Base-by-base conservation (phyloP, 2,888 invertebrate species). In the Capitulum mitella region DNA sequence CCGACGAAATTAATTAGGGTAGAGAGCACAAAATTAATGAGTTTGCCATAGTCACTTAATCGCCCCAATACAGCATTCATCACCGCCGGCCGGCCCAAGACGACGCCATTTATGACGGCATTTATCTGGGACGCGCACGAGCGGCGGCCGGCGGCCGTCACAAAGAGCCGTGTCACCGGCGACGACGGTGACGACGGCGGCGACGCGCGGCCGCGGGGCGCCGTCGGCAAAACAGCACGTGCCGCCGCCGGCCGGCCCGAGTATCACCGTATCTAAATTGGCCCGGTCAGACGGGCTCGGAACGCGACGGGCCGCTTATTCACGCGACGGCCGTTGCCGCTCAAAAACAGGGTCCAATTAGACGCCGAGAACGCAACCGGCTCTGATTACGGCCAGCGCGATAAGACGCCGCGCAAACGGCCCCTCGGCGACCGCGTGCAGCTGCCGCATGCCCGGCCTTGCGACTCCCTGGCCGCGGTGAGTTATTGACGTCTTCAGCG, bases 1-100 rank as follows among this genome's bases (percentile, higher is more conserved):
- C 16, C 34, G 64, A 64, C 64, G 34, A 34, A 64, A 64, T 64
- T 64, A 64, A 64, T 64, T 64, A 64, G 64, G 64, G 64, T 34
- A 19, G 32, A 34, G 34, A 5, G 64, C 64, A 29, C 64, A 64
- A 16, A 64, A 64, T 64, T 64, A 64, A 64, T 64, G 64, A 64
- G 64, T 64, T 64, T 64, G 64, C 29, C 10, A 34, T 64, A 34
- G 64, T 64, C 64, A 34, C 34, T 64, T 64, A 64, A 64, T 64
- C 64, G 34, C 29, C 19, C 32, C 34, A 29, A 19, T 34, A 29
- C 19, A 29, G 34, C 64, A 34, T 64, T 64, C 64, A 64, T 64
- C 64, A 64, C 64, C 29, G 34, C 29, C 6, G 58, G 10, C 12
- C n/a, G 58, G n/a, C 58, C n/a, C n/a, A 5, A n/a, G 58, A 12